Evolutionary conservation across 2,113 vertebrate species (phyloP).

Genomic region (Puntigrus tetrazona): DNA sequence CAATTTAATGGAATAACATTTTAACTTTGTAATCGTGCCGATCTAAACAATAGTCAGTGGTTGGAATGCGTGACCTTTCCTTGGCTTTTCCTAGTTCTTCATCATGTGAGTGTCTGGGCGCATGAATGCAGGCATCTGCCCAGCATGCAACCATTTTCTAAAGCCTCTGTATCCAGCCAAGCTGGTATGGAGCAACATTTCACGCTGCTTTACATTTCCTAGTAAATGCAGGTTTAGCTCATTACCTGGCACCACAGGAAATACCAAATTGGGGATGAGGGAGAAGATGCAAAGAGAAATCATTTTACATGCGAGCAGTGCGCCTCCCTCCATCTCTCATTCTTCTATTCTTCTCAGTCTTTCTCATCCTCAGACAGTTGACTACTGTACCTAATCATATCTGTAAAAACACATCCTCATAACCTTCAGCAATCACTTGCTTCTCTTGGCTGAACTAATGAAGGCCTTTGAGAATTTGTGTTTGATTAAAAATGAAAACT

Average conservation of each 20-base stretch:
- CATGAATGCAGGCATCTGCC: conserved; percentile 59
- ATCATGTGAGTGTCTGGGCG: conserved; percentile 53
- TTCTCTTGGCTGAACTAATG: conserved; percentile 27
- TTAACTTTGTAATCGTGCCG: conserved; percentile 4
- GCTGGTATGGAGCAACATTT: conserved; percentile 56
- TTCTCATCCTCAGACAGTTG: conserved; percentile 30
- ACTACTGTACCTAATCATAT: conserved; percentile 34
- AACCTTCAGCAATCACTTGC: conserved; percentile 24
- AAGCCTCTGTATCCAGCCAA: conserved; percentile 39
- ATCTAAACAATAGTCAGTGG: conserved; percentile 29
- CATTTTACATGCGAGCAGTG: conserved; percentile 46
- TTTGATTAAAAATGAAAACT: conserved; percentile 21
- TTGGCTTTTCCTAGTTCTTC: conserved; percentile 58
- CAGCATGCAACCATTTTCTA: conserved; percentile 37
- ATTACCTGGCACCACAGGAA: conserved; percentile 49
- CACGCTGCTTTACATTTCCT: conserved; percentile 67
- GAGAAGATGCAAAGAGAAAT: conserved; percentile 44
- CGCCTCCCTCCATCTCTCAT: not conserved
- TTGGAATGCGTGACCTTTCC: conserved; percentile 25
- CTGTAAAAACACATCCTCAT: conserved; percentile 33
- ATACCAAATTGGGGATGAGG: not conserved
- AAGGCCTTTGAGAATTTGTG: not conserved
- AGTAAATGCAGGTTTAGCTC: conserved; percentile 64
- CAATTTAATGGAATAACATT: conserved; percentile 39
- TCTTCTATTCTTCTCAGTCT: not conserved